Evolutionary conservation across 2,888 invertebrate species (phyloP).

Genomic region (Synanthedon tipuliformis): DNA sequence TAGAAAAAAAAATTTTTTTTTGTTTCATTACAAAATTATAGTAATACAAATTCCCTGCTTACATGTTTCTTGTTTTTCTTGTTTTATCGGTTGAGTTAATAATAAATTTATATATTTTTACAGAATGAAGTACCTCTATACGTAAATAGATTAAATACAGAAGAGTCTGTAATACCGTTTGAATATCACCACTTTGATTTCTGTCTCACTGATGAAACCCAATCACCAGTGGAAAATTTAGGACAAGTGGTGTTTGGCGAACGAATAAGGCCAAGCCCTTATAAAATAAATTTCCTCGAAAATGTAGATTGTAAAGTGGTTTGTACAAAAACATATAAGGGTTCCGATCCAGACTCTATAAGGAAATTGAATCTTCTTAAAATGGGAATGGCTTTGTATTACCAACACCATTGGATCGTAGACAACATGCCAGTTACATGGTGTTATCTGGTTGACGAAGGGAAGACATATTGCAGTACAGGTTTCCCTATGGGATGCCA

Average conservation of each 20-base stretch:
- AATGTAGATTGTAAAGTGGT: constrained; percentile 70
- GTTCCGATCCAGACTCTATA: constrained; percentile 72
- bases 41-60: no score
- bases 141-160: constrained; percentile 97
- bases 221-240: constrained; percentile 95
- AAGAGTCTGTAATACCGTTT: constrained; percentile 97
- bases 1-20: no score
- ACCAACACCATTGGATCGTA: constrained; percentile 98
- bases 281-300: constrained; percentile 87
- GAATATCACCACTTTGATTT: constrained; percentile 99
- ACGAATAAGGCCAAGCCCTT: constrained; percentile 93
- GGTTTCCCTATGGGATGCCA: constrained; percentile 99
- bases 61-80: no score
- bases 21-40: no score
- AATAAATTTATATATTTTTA: constrained; percentile 37
- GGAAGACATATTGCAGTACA: constrained; percentile 87
- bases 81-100: no score
- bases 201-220: constrained; percentile 79
- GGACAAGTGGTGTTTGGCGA: constrained; percentile 99
- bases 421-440: constrained; percentile 99
- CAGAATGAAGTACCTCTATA: constrained; percentile 90
- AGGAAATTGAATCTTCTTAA: constrained; percentile 84
- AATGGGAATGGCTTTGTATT: constrained; percentile 94
- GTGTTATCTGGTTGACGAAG: constrained; percentile 86
- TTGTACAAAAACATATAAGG: constrained; percentile 79